phyloP scores from a whole-genome alignment of 2,113 vertebrate genomes.

The Protobothrops flavoviridis region DNA sequence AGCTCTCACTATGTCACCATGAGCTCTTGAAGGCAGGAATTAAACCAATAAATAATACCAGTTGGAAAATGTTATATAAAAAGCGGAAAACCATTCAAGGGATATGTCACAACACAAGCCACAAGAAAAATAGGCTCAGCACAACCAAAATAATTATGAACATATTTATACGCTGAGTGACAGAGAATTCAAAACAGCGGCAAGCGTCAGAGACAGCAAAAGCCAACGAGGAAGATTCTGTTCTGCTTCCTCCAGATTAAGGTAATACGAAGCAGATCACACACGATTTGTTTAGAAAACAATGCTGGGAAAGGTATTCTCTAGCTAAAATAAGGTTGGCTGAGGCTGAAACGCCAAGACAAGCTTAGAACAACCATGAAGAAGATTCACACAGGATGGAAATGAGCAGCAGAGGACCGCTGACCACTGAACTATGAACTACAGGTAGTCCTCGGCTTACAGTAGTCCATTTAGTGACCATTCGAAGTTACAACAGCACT shows the following conservation, averaged over 20 bases:
- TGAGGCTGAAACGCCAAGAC: neutral
- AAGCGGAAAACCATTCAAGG: neutral
- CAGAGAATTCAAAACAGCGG: neutral
- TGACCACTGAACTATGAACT: neutral
- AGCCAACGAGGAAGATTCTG: neutral
- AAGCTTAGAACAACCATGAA: neutral
- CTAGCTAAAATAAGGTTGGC: neutral
- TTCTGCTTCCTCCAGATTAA: neutral
- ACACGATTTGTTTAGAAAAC: neutral
- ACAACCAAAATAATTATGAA: neutral
- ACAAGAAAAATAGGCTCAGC: neutral
- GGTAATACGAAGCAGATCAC: neutral
- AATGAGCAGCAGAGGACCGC: neutral
- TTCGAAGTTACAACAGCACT: no score
- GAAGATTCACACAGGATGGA: no score
- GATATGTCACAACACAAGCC: neutral
- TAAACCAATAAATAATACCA: neutral
- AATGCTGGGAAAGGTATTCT: neutral
- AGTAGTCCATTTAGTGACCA: no score
- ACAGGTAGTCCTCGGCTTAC: neutral
- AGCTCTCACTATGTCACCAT: neutral
- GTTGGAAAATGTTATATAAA: neutral
- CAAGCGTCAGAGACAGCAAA: neutral
- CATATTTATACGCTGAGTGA: neutral
- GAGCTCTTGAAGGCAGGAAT: neutral